Evolutionary conservation across 2,113 vertebrate species (phyloP).

Genomic region (Urocitellus parryii): DNA sequence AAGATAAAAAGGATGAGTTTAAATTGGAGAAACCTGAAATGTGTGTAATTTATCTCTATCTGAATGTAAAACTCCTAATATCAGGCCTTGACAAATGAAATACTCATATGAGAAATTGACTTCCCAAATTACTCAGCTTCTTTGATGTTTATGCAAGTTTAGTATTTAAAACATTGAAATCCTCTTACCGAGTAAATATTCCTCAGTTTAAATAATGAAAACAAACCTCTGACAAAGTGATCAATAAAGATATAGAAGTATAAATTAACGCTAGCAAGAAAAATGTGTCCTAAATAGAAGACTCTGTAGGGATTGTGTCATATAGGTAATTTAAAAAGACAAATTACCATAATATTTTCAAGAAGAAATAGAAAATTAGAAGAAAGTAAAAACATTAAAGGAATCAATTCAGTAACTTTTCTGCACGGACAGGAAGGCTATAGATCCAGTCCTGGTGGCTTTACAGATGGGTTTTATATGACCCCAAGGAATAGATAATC

Average conservation of each 20-base stretch:
- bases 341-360: not conserved
- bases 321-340: not conserved
- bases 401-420: not conserved
- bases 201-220: not conserved
- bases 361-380: conserved; percentile 12
- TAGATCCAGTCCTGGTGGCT: not conserved
- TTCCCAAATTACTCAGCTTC: not conserved
- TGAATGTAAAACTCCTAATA: not conserved
- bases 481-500: not conserved
- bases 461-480: not conserved
- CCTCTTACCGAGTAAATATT: not conserved
- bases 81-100: not conserved
- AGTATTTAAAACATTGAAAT: conserved; percentile 7
- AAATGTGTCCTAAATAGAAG: not conserved
- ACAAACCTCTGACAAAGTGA: not conserved
- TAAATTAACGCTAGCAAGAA: not conserved
- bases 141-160: not conserved
- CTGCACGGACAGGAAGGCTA: not conserved
- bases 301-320: not conserved
- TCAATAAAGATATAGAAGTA: not conserved
- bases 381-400: not conserved
- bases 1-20: not conserved
- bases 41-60: not conserved
- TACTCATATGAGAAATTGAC: not conserved
- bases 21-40: not conserved